Base-by-base conservation (phyloP, 2,113 vertebrate genomes). In the Poecilia latipinna region DNA sequence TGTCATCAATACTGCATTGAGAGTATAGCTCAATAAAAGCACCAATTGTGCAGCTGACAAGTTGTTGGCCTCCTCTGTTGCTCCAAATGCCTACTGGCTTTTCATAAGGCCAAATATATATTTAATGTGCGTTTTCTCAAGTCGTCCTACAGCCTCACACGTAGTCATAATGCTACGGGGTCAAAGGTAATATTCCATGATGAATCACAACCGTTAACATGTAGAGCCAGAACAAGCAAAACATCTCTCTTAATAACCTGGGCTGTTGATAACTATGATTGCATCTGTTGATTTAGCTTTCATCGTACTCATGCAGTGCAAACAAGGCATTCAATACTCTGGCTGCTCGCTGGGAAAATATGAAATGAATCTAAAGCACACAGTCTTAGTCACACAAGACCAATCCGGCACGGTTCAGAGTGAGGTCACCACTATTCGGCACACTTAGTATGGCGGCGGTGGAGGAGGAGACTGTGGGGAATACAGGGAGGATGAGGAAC, bases 361-460 rank as follows among this genome's bases (percentile, higher is more conserved):
- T 78, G 51, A 63, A 84, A 72, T n/a, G 62, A 72, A 89, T 82
- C 80, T 86, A 70, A 86, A 87, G 37, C 85, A 82, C 60, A 78
- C 68, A 71, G 74, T 48, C 71, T 82, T 77, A 77, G 79, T 88
- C 85, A 75, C 72, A 84, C 72, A 77, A 70, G 24, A 68, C 61
- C 31, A 65, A 67, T 64, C 31, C 8, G 44, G 57, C 63, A 72
- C 70, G 77, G 73, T 70, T 89, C 80, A 83, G 67, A 77, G 65
- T 80, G 74, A 86, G 84, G 85, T 84, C 86, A 71, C 33, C 65
- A 60, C 60, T 72, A 65, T 70, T 68, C 33, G 71, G 75, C 63
- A 31, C 65, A 74, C 54, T 70, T 63, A 77, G 69, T 68, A 48
- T 66, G 51, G 65, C 15, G 19, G 60, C 51, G 11, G 28, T 31